Evolutionary conservation across 2,113 vertebrate species (phyloP).

Genomic region (Chloropsis cyanopogon): DNA sequence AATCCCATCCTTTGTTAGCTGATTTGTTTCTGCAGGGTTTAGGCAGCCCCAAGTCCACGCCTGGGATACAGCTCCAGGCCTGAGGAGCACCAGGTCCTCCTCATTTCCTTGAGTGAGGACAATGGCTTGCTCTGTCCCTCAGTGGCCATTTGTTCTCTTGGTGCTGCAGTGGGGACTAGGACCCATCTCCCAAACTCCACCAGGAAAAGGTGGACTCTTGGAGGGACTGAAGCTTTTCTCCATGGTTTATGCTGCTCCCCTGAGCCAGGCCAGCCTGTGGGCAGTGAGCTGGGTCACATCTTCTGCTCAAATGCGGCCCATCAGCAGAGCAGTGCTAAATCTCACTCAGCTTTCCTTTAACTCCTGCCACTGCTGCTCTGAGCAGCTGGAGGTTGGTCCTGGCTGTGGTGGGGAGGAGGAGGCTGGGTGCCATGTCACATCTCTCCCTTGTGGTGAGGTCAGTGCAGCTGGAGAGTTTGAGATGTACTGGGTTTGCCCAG

Average conservation of each 20-base stretch:
- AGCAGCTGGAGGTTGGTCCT: neutral
- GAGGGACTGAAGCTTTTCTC: neutral
- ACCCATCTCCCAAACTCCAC: neutral
- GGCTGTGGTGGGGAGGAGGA: neutral
- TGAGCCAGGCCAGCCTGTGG: neutral
- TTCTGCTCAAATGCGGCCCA: neutral
- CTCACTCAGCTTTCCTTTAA: neutral
- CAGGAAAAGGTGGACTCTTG: neutral
- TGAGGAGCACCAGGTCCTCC: fast-evolving
- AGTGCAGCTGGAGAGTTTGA: neutral
- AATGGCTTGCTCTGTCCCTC: neutral
- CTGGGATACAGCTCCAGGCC: neutral
- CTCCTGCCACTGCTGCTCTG: neutral
- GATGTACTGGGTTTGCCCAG: neutral
- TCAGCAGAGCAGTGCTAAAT: neutral
- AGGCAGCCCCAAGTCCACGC: neutral
- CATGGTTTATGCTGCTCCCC: neutral
- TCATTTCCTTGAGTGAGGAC: neutral
- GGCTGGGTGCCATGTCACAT: neutral
- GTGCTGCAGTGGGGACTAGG: neutral
- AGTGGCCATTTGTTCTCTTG: neutral
- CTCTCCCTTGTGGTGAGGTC: neutral
- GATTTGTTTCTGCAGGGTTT: slow-evolving; percentile 9
- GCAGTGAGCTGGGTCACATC: slow-evolving; percentile 15
- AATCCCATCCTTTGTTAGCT: neutral